Evolutionary conservation across 1,140 invertebrate species (phyloP), one percentile per base, ranked within the genome.

Genomic region (Aphelinus atriplicis): DNA sequence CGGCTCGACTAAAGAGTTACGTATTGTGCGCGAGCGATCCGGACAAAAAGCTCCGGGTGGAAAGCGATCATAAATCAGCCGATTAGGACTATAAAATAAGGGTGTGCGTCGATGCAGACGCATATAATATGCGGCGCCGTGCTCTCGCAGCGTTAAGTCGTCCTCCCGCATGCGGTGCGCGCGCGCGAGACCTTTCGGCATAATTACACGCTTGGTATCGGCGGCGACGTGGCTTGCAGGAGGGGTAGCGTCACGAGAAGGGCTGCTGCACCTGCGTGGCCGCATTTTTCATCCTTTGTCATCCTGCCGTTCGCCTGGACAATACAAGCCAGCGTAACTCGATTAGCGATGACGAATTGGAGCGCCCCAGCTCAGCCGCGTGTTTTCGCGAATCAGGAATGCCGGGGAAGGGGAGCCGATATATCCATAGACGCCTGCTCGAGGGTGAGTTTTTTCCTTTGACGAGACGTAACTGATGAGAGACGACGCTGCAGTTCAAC

Each of bases 161-260:
- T 53, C 51, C 51, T 53, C 57, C 26, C 57, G 57, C 57, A 26
- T 63, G 46, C 26, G 26, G 26, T 26, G 26, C 26, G 26, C 51
- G 26, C 51, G 64, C 71, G 42, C 45, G 78, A 79, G 80, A 78
- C 79, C 73, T 63, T 79, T 75, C 57, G 42, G 61, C 80, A 85
- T 84, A 84, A 85, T 86, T 86, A 85, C 83, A 83, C 81, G 83
- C 80, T 80, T 67, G 77, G 79, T 76, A 81, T 84, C 80, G 78
- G 83, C 79, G 80, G 82, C 81, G 79, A 53, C 80, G 80, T 80
- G 77, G 73, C 70, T 9, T 68, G 7, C 5, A 10, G 6, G 26
- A 42, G 42, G 58, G 58, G 7, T 7, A 4, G 7, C 7, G 5
- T 61, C 7, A 7, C 7, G 7, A 7, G 26, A 61, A 4, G 62